Base-by-base conservation (phyloP, 2,888 invertebrate genomes). In the Gymnocheta viridis region DNA sequence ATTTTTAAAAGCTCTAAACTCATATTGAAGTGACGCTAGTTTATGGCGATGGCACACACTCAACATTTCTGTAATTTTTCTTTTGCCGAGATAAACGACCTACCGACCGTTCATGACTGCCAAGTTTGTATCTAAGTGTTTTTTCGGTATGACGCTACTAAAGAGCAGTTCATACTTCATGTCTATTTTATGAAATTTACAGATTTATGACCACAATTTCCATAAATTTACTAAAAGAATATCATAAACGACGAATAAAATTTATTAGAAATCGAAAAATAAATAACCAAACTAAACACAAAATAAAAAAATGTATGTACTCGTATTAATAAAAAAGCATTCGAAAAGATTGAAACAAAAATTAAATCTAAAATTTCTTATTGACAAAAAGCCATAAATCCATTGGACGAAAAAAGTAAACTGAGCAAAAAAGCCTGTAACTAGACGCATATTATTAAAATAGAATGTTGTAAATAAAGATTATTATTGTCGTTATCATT, bases 191-290 rank as follows among this genome's bases (percentile, higher is more conserved):
- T 38, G 41, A 22, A 44, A 54, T 22, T 7, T 4, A 64, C 44
- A 70, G 44, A 79, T 79, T 79, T 79, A 79, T 56, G 76, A 47
- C 35, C 54, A 47, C 44, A 66, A 76, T 56, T 66, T 76, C 56
- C 64, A 76, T 76, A 66, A 76, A 76, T 76, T 66, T 66, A 35
- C n/a, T 47, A 32, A 19, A n/a, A 44, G 29, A 66, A 64, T 44
- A 44, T 29, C 19, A 66, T 76, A 76, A 76, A 66, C 12, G 35
- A 24, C 17, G 35, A 56, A 66, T 32, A 66, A 29, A 66, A 76
- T 74, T 74, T 51, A 74, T 74, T 73, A 66, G 27, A 54, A 76
- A 76, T 54, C 74, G 22, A 64, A 74, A 24, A 22, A 47, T 17
- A 56, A 72, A 24, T 38, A 70, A 58, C 9, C 12, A 7, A 19